Conservation (phyloP, 2,888 invertebrate species). For the Caenorhabditis sp. region DNA sequence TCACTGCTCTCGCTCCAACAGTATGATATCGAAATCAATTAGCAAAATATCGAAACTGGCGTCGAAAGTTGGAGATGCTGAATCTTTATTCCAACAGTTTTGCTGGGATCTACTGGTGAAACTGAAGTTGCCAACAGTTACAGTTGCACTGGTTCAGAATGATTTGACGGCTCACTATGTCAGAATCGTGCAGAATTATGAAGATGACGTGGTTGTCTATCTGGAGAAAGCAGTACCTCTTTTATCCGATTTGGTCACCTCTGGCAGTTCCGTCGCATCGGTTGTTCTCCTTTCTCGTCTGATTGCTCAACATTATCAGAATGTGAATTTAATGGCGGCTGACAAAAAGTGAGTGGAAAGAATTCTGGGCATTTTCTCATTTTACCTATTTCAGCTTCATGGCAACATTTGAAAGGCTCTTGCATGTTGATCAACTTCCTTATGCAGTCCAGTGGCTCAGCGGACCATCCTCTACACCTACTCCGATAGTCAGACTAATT, state of each 20-base stretch:
- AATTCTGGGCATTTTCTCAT: slow-evolving; percentile 8
- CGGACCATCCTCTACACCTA: slow-evolving; percentile 78
- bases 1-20: slow-evolving; percentile 80
- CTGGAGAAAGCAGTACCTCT: slow-evolving; percentile 67
- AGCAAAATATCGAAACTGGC: slow-evolving; percentile 79
- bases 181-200: slow-evolving; percentile 73
- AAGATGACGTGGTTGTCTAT: slow-evolving; percentile 66
- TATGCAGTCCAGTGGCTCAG: slow-evolving; percentile 80
- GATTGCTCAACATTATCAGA: slow-evolving; percentile 61
- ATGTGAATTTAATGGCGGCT: slow-evolving; percentile 56
- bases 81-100: slow-evolving; percentile 81
- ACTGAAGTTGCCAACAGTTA: slow-evolving; percentile 77
- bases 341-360: slow-evolving; percentile 68
- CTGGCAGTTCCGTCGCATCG: slow-evolving; percentile 71
- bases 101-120: slow-evolving; percentile 82
- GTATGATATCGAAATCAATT: slow-evolving; percentile 80
- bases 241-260: slow-evolving; percentile 66
- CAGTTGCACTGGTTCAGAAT: slow-evolving; percentile 54
- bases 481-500: slow-evolving; percentile 77
- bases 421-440: slow-evolving; percentile 79
- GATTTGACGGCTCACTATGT: slow-evolving; percentile 81
- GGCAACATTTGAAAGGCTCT: slow-evolving; percentile 75
- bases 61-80: slow-evolving; percentile 78
- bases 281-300: slow-evolving; percentile 65
- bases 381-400: slow-evolving; percentile 71